These are phyloP conservation scores for Menidia beryllina DNA, from an alignment of 2,113 vertebrate species.

Conservation along the genomic window DNA sequence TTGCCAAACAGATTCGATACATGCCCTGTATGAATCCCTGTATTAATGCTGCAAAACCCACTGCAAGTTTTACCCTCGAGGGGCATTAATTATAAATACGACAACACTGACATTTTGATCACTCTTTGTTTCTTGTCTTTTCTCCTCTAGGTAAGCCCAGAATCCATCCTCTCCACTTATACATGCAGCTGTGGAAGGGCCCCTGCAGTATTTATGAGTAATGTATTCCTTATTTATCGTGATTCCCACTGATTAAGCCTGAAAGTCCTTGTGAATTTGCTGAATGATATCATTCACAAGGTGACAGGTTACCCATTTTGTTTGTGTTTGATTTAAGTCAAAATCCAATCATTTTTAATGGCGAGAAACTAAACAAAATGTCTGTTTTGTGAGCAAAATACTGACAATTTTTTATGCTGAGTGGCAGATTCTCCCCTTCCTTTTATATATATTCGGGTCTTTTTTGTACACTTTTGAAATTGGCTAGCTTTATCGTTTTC, in stretches of 20 bases:
- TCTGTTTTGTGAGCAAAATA: neutral
- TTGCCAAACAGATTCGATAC: constrained; percentile 24
- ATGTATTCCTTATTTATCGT: constrained; percentile 67
- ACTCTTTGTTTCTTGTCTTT: constrained; percentile 24
- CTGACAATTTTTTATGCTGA: no score
- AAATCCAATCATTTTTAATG: constrained; percentile 28
- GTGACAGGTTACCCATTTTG: constrained; percentile 42
- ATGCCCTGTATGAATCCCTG: constrained; percentile 31
- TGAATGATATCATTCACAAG: constrained; percentile 45
- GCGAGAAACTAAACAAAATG: constrained; percentile 2
- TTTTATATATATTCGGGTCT: no score
- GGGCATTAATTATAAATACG: constrained; percentile 58
- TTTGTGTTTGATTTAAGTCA: constrained; percentile 47
- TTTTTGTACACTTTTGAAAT: no score
- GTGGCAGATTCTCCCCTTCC: no score
- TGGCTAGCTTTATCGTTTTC: no score
- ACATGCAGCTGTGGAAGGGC: constrained; percentile 14
- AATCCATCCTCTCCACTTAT: constrained; percentile 1
- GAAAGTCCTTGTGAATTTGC: constrained; percentile 42
- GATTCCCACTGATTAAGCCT: constrained; percentile 52
- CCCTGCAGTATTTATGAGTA: constrained; percentile 60
- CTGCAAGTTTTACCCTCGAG: constrained; percentile 23
- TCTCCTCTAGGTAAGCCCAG: constrained; percentile 69
- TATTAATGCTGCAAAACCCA: neutral
- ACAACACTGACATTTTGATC: constrained; percentile 43